These are phyloP conservation scores for Pycnomerus fuliginosus DNA, from an alignment of 2,888 invertebrate genomes.

Conservation along the genomic window DNA sequence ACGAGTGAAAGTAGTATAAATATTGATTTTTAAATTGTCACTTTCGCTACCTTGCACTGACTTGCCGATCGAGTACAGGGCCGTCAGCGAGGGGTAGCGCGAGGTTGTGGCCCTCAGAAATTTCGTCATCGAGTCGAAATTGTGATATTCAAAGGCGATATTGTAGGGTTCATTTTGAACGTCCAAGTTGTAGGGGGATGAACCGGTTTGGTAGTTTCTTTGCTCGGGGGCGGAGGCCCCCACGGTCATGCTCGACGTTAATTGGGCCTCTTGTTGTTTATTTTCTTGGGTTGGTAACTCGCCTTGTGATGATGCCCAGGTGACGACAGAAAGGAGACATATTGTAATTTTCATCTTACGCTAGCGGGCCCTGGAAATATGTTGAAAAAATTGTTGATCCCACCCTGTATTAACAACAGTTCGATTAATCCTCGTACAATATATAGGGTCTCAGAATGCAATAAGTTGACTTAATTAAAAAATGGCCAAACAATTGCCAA, in stretches of 20 bases:
- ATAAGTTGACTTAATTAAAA: no score
- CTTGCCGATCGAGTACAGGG: slow-evolving; percentile 90
- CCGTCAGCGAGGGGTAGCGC: slow-evolving; percentile 81
- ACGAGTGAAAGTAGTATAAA: slow-evolving; percentile 2
- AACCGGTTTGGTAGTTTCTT: slow-evolving; percentile 10
- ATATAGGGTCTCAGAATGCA: no score
- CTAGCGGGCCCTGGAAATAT: no score
- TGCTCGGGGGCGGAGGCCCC: slow-evolving; percentile 7
- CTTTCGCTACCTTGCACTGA: slow-evolving; percentile 89
- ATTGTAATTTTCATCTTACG: slow-evolving; percentile 2
- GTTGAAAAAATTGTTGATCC: no score
- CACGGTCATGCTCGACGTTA: slow-evolving; percentile 7
- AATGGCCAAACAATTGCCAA: no score
- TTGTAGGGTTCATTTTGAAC: slow-evolving; percentile 37
- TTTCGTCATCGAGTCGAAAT: slow-evolving; percentile 80
- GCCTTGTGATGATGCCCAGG: slow-evolving; percentile 3
- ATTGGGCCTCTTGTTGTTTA: slow-evolving; percentile 5
- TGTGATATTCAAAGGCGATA: slow-evolving; percentile 83
- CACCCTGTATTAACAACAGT: no score
- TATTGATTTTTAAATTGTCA: no score
- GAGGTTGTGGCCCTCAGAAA: slow-evolving; percentile 79
- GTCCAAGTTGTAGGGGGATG: slow-evolving; percentile 2
- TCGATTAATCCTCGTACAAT: no score
- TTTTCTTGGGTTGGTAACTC: not conserved
- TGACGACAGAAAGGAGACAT: slow-evolving; percentile 1